These are phyloP conservation scores for Pterocles burchelli DNA, from an alignment of 2,113 vertebrate genomes.

Conservation along the genomic window DNA sequence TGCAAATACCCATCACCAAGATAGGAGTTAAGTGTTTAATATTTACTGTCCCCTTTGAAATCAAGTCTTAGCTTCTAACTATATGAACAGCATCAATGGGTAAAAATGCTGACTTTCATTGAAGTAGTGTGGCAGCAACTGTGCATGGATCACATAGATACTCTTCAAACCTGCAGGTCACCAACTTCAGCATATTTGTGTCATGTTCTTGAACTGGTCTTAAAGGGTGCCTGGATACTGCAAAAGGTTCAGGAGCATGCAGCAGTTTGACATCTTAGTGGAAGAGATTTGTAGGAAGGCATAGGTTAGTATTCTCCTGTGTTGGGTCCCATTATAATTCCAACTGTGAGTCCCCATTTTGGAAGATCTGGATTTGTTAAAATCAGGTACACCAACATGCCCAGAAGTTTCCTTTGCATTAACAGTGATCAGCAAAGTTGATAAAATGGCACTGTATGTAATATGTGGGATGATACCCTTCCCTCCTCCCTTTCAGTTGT, in stretches of 20 bases:
- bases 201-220: neutral
- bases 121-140: neutral
- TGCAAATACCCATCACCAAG: neutral
- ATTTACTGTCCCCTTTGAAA: neutral
- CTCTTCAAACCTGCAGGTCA: neutral
- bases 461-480: neutral
- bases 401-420: neutral
- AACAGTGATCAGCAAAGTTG: neutral
- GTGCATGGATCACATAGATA: neutral
- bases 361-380: neutral
- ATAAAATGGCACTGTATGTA: neutral
- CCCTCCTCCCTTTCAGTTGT: neutral
- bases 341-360: neutral
- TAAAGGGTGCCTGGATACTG: neutral
- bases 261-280: neutral
- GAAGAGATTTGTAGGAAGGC: neutral
- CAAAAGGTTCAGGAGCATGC: neutral
- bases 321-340: neutral
- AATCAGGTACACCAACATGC: neutral
- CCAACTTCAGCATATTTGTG: neutral
- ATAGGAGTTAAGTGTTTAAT: neutral
- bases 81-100: neutral
- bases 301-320: neutral
- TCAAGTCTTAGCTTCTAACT: neutral
- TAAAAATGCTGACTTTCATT: neutral